Evolutionary conservation across 2,113 vertebrate genomes (phyloP).

Genomic region (Caranx ignobilis): DNA sequence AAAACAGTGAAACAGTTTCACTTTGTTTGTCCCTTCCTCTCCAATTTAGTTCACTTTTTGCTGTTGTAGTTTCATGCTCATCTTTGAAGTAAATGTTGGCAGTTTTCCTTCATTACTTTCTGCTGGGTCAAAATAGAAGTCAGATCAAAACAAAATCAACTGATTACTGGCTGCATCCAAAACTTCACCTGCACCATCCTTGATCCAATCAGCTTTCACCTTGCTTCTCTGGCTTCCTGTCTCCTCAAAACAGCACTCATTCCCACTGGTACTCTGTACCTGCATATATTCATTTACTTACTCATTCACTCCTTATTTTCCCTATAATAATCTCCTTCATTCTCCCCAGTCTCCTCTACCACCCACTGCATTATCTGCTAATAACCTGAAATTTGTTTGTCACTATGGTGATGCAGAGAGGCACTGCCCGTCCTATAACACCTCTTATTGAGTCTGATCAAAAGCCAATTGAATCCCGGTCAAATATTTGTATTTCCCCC

Average conservation of each 20-base stretch:
- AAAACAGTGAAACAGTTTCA: neutral
- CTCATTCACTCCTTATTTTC: slow-evolving; percentile 67
- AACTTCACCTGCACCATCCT: slow-evolving; percentile 47
- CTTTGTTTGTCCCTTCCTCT: slow-evolving; percentile 2
- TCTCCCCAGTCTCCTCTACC: slow-evolving; percentile 61
- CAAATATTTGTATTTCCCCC: slow-evolving; percentile 80
- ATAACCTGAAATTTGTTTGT: slow-evolving; percentile 76
- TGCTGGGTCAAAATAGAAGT: slow-evolving; percentile 48
- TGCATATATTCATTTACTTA: slow-evolving; percentile 73
- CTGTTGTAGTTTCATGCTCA: slow-evolving; percentile 25
- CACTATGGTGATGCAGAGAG: slow-evolving; percentile 49
- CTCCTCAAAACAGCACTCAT: slow-evolving; percentile 40
- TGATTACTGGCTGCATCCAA: slow-evolving; percentile 61
- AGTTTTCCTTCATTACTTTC: slow-evolving; percentile 50
- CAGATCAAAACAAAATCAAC: slow-evolving; percentile 58
- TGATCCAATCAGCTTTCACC: slow-evolving; percentile 72
- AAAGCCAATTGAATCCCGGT: slow-evolving; percentile 76
- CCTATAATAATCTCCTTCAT: slow-evolving; percentile 55
- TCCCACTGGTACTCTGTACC: slow-evolving; percentile 59
- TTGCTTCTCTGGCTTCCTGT: slow-evolving; percentile 53
- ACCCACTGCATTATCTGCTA: slow-evolving; percentile 72
- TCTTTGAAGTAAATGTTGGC: slow-evolving; percentile 46
- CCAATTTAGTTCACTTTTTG: slow-evolving; percentile 38
- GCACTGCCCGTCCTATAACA: slow-evolving; percentile 63
- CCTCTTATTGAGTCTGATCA: slow-evolving; percentile 74